A percentile compares a stretch with the other conserved stretches of the same genome.
phyloP scores from a whole-genome alignment of 2,113 vertebrate genomes.

The Anoplopoma fimbria region DNA sequence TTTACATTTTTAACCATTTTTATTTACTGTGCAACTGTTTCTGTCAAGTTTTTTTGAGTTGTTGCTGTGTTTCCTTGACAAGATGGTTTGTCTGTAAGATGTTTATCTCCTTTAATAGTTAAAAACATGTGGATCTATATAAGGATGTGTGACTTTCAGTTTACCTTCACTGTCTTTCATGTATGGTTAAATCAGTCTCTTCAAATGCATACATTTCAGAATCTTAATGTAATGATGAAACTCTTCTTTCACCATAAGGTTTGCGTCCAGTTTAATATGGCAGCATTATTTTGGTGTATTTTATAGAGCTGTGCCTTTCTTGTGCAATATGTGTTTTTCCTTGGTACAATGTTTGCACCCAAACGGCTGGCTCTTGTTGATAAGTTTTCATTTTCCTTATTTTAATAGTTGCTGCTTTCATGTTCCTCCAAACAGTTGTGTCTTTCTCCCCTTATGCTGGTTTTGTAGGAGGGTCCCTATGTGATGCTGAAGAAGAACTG shows the following conservation, averaged over 20 bases:
- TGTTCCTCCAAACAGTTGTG: conserved; percentile 73
- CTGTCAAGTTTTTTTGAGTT: conserved; percentile 2
- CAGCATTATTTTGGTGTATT: neutral
- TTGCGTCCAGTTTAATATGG: neutral
- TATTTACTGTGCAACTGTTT: conserved; percentile 23
- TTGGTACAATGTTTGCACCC: conserved; percentile 2
- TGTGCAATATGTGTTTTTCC: neutral
- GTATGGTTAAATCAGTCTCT: neutral
- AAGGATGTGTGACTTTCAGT: neutral
- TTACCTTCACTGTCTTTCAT: neutral
- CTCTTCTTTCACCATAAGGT: neutral
- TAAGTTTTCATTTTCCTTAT: neutral
- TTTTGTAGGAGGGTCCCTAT: conserved; percentile 97
- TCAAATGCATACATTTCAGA: neutral
- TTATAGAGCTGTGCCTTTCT: neutral
- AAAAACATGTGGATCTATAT: neutral
- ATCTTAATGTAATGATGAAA: neutral
- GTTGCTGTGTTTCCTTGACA: conserved; percentile 7
- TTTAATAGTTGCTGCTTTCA: conserved; percentile 18
- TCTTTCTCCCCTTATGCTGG: conserved; percentile 69
- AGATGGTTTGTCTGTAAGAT: neutral
- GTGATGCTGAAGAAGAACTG: conserved; percentile 99
- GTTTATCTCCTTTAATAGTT: neutral
- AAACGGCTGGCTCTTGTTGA: conserved; percentile 2
- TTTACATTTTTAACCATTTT: conserved; percentile 46